Evolutionary conservation across 1,140 invertebrate species (phyloP), one percentile per base, ranked within the genome.

Genomic region (Ditylenchus dipsaci): DNA sequence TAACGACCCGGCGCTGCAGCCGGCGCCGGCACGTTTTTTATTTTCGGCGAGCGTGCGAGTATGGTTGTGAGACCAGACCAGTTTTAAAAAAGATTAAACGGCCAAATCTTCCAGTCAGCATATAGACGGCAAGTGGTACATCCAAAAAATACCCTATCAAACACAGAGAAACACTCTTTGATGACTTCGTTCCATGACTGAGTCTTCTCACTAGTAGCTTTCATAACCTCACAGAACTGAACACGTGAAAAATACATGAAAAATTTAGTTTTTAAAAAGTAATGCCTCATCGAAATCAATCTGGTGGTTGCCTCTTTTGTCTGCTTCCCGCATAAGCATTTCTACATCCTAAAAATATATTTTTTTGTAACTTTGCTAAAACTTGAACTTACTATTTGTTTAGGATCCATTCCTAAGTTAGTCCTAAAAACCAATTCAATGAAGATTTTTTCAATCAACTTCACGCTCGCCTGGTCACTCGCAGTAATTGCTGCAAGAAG

Each of bases 291-390:
- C 79, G 62, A 80, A 80, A 43, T 80, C 78, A 30, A 82, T 82
- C 61, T 82, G 74, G 56, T 83, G 76, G 60, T 83, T 82, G 38
- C 81, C 81, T 1, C 77, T 45, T 70, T 82, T 75, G 42, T 82
- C 80, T 53, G 74, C 77, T 65, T 79, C 77, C 13, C 67, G 38
- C 42, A 79, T 78, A 11, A 79, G 30, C 64, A 67, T 74, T 53
- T 78, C 70, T 42, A 79, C 53, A 43, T 79, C 77, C 45, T 75
- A 38, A 38, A 38, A 38, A 38, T 5, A 38, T 38, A 11, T 38
- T 38, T 3, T 38, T 38, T 38, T 3, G 33, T 38, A 11, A 38
- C 3, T 5, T 5, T 53, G 8, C 15, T 53, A 15, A 53, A 53
- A 21, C 49, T 15, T 7, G 49, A 8, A 53, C n/a, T 53, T 53